Conservation (phyloP, 2,888 invertebrate genomes). For the Xestia c-nigrum region DNA sequence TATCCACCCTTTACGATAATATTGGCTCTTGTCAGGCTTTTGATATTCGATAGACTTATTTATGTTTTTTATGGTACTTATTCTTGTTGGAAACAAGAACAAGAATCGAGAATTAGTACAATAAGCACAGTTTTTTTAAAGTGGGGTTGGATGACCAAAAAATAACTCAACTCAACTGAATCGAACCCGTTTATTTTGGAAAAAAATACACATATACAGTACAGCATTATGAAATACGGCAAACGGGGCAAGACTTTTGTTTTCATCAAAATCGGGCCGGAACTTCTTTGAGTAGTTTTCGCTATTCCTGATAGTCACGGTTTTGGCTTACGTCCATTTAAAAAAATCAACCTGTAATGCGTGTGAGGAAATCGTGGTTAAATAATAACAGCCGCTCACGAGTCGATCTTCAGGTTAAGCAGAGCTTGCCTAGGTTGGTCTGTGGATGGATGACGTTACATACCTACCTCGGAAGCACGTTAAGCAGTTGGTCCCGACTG, state of each 20-base stretch:
- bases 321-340: neutral
- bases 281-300: neutral
- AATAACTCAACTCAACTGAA: neutral
- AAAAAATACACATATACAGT: no score
- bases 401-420: no score
- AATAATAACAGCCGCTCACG: no score
- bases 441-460: no score
- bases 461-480: no score
- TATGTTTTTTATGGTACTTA: constrained; percentile 1
- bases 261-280: neutral
- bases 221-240: neutral
- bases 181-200: neutral
- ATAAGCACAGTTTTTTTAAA: neutral
- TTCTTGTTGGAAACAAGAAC: neutral
- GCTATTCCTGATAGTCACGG: neutral
- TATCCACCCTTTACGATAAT: constrained; percentile 56
- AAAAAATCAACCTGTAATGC: neutral
- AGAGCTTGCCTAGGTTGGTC: no score
- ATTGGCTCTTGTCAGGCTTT: constrained; percentile 50
- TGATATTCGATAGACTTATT: constrained; percentile 45
- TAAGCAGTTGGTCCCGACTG: no score
- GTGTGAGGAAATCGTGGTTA: neutral
- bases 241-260: neutral
- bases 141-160: neutral
- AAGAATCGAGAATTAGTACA: no score